phyloP scores from a whole-genome alignment of 2,797 vertebrate genomes.

The Acrocephalus scirpaceus region DNA sequence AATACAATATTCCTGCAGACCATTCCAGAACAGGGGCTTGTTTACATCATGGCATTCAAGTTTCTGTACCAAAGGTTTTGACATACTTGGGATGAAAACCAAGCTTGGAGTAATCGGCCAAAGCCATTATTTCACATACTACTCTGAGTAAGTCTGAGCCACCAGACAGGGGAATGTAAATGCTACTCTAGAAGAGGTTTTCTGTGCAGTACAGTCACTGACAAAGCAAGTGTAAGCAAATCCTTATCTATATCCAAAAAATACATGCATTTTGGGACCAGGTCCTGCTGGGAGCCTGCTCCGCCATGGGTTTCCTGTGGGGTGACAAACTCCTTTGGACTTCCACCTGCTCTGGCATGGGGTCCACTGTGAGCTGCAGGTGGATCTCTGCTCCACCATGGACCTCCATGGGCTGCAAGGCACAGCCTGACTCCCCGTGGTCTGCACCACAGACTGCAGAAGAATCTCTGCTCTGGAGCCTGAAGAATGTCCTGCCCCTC shows the following conservation, averaged over 20 bases:
- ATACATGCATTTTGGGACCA: not conserved
- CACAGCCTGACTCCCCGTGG: not conserved
- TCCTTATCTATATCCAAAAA: not conserved
- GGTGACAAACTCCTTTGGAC: not conserved
- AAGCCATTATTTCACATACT: not conserved
- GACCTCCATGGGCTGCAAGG: no score
- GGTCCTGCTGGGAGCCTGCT: not conserved
- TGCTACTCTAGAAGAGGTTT: not conserved
- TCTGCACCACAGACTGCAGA: not conserved
- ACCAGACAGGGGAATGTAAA: not conserved
- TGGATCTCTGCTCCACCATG: not conserved
- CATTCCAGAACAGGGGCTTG: not conserved
- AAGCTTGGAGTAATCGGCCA: not conserved
- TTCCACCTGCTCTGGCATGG: not conserved
- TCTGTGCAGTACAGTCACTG: not conserved
- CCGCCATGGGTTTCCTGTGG: not conserved
- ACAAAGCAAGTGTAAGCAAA: not conserved
- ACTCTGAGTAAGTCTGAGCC: not conserved
- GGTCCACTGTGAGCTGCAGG: accelerated
- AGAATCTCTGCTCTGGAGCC: not conserved
- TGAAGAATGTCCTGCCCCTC: not conserved
- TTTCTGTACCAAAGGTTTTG: not conserved
- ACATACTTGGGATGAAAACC: not conserved
- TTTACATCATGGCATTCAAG: not conserved
- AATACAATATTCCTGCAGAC: not conserved